These are phyloP conservation scores for Philantomba maxwellii DNA, from an alignment of 2,113 vertebrate species.

Conservation along the genomic window DNA sequence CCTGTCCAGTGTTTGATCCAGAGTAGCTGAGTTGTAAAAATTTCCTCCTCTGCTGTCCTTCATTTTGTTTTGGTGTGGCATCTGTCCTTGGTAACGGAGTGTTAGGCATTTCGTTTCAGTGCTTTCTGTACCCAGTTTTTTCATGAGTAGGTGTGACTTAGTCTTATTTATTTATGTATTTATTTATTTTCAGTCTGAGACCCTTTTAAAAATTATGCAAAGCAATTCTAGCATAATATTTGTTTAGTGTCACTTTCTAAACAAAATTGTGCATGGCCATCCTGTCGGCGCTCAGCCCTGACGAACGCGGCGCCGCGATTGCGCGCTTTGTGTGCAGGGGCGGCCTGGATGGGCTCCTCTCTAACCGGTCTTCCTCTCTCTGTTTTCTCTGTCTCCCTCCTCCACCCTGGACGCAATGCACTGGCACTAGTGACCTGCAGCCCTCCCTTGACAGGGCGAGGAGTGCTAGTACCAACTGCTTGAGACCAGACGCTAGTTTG, in stretches of 20 bases:
- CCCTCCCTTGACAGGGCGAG: slow-evolving; percentile 97
- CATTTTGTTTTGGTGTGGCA: slow-evolving; percentile 75
- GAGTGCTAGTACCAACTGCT: slow-evolving; percentile 99
- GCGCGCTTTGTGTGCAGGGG: slow-evolving; percentile 81
- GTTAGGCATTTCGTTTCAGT: slow-evolving; percentile 69
- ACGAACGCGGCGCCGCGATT: slow-evolving; percentile 78
- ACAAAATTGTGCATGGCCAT: slow-evolving; percentile 73
- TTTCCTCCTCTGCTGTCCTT: slow-evolving; percentile 66
- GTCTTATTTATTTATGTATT: slow-evolving; percentile 64
- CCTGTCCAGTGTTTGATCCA: slow-evolving; percentile 38
- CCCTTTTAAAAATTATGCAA: slow-evolving; percentile 64
- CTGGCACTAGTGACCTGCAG: slow-evolving; percentile 98
- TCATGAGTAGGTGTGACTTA: slow-evolving; percentile 71
- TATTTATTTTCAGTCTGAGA: slow-evolving; percentile 67
- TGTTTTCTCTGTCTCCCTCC: slow-evolving; percentile 89
- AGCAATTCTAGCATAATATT: slow-evolving; percentile 72
- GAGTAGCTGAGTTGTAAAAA: slow-evolving; percentile 49
- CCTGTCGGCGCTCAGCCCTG: slow-evolving; percentile 73
- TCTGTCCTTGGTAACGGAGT: slow-evolving; percentile 61
- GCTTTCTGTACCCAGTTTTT: slow-evolving; percentile 72
- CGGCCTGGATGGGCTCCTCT: slow-evolving; percentile 86
- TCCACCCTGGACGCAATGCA: slow-evolving; percentile 88
- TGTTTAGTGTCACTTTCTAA: slow-evolving; percentile 78
- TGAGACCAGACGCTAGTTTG: slow-evolving; percentile 97
- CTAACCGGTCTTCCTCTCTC: slow-evolving; percentile 91